Evolutionary conservation across 2,888 invertebrate genomes (phyloP).

Genomic region (Erpobdella octoculata): DNA sequence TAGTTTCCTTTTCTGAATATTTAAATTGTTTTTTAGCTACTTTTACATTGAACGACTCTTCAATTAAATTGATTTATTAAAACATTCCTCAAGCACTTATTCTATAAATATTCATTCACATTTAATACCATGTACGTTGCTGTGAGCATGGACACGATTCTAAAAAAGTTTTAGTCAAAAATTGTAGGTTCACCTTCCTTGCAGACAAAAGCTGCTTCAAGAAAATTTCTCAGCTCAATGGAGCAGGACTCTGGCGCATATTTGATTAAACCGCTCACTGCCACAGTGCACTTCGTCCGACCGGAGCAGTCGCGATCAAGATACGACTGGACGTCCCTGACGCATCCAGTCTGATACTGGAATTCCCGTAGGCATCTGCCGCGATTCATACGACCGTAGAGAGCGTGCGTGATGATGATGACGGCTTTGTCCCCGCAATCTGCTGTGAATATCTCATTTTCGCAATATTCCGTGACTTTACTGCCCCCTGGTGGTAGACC

Average conservation of each 20-base stretch:
- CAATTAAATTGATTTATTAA: too few species aligned
- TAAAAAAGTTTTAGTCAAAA: too few species aligned
- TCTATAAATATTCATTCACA: too few species aligned
- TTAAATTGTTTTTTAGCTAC: too few species aligned
- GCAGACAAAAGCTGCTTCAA: conserved; percentile 18
- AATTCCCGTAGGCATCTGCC: conserved; percentile 20
- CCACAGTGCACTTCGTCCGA: neutral
- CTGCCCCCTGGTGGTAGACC: neutral
- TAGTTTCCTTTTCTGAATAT: neutral
- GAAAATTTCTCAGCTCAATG: conserved; percentile 20
- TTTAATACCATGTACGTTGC: too few species aligned
- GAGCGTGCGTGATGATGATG: conserved; percentile 23
- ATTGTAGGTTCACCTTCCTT: too few species aligned
- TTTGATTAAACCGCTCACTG: conserved; percentile 19
- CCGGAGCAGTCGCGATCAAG: conserved; percentile 16
- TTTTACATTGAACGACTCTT: too few species aligned
- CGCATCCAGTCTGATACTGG: neutral
- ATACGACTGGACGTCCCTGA: conserved; percentile 2
- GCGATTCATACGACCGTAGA: conserved; percentile 22
- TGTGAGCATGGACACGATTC: too few species aligned
- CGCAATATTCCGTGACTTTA: conserved; percentile 19
- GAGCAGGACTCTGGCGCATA: neutral
- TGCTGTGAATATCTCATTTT: conserved; percentile 18
- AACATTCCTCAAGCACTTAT: too few species aligned
- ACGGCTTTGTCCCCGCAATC: neutral